Conservation (phyloP, 1,140 invertebrate genomes). For the Solenopsis fugax region DNA sequence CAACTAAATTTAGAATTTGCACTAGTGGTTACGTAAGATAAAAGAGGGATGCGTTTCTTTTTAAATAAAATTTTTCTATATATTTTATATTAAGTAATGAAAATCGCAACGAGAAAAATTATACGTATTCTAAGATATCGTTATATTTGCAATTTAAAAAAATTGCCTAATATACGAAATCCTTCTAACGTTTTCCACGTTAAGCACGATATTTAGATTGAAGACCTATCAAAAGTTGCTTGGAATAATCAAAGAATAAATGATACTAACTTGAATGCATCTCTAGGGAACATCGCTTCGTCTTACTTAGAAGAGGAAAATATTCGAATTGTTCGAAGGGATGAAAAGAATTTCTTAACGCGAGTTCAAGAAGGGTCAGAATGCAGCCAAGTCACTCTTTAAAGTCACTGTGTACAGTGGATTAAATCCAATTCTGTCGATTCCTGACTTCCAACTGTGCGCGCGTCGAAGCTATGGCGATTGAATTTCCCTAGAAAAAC, state of each 20-base stretch:
- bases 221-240: constrained; percentile 12
- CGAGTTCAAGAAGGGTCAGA: constrained; percentile 17
- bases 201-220: not conserved
- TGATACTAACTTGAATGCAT: not conserved
- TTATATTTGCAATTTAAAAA: not conserved
- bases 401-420: constrained; percentile 9
- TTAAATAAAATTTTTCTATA: not conserved
- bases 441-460: constrained; percentile 20
- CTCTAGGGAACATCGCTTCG: constrained; percentile 23
- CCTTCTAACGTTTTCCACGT: not conserved
- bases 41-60: not conserved
- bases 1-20: constrained; percentile 3
- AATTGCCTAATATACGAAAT: not conserved
- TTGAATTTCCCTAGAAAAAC: constrained; percentile 56
- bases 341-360: constrained; percentile 45
- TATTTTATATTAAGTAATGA: not conserved
- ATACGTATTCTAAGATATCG: not conserved
- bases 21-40: not conserved
- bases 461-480: constrained; percentile 13
- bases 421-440: constrained; percentile 39
- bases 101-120: not conserved
- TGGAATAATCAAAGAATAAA: constrained; percentile 25
- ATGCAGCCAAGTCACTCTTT: constrained; percentile 22
- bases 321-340: constrained; percentile 23
- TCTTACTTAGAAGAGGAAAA: constrained; percentile 38